These are phyloP conservation scores for Torymus aiolomorphi DNA, from an alignment of 2,888 invertebrate species.

Conservation along the genomic window DNA sequence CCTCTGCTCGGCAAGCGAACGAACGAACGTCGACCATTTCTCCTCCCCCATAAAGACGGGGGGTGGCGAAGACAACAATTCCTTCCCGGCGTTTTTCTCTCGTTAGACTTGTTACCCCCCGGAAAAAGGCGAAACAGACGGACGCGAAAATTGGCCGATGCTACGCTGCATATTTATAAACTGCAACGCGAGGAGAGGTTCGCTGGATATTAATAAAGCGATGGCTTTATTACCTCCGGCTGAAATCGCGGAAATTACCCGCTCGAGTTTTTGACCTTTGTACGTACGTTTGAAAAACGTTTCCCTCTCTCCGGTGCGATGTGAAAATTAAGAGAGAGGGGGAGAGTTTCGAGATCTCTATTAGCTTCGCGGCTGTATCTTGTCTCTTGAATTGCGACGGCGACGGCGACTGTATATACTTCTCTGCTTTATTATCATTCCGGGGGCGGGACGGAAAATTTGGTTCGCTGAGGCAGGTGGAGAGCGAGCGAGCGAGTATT, in stretches of 20 bases:
- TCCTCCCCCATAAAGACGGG: too few species aligned
- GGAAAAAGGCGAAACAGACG: too few species aligned
- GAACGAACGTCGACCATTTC: too few species aligned
- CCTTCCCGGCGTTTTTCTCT: too few species aligned
- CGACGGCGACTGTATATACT: not conserved
- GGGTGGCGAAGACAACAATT: too few species aligned
- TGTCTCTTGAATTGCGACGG: constrained; percentile 6
- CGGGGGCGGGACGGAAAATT: constrained; percentile 51
- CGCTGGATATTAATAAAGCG: constrained; percentile 44
- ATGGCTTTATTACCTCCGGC: constrained; percentile 33
- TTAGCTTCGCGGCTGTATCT: not conserved
- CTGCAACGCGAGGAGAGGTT: not conserved
- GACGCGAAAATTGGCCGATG: too few species aligned
- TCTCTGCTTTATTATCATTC: constrained; percentile 16
- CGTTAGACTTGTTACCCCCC: too few species aligned
- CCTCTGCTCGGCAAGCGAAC: too few species aligned
- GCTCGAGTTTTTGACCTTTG: constrained; percentile 22
- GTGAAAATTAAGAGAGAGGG: constrained; percentile 21
- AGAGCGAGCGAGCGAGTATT: too few species aligned
- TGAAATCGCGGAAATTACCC: constrained; percentile 22
- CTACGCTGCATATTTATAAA: not conserved
- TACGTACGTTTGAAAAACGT: constrained; percentile 24
- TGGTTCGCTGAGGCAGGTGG: not conserved
- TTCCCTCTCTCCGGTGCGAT: not conserved
- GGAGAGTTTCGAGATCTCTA: not conserved